phyloP scores from a whole-genome alignment of 2,797 vertebrate species.

The Scolopax bukidnonensis region DNA sequence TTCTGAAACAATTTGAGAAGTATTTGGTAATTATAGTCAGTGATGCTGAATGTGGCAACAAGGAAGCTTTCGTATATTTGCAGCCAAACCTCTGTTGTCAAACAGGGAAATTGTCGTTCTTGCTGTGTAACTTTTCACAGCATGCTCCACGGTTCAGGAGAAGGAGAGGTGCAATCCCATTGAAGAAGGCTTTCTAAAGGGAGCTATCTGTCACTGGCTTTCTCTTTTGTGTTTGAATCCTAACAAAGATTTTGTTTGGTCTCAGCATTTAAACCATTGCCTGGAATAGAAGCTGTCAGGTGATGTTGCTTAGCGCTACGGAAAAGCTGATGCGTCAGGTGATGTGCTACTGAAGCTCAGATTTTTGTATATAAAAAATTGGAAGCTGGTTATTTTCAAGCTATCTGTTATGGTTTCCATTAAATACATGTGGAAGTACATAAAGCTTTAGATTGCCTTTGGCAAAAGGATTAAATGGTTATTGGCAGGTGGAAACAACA shows the following conservation, averaged over 20 bases:
- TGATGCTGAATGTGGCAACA: not conserved
- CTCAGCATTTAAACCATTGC: not conserved
- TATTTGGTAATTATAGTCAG: not conserved
- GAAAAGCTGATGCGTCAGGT: not conserved
- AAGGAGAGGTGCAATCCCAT: not conserved
- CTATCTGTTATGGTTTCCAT: not conserved
- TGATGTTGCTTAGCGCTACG: not conserved
- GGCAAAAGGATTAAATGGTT: conserved; percentile 48
- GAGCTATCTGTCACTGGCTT: not conserved
- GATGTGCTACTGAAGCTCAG: not conserved
- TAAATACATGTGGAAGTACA: not conserved
- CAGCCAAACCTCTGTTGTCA: not conserved
- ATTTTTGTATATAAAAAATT: not conserved
- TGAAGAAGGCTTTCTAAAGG: not conserved
- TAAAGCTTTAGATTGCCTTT: conserved; percentile 25
- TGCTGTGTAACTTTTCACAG: not conserved
- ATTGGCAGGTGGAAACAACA: conserved; percentile 33
- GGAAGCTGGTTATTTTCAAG: conserved; percentile 13
- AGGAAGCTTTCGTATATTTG: not conserved
- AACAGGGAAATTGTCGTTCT: not conserved
- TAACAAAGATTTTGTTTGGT: not conserved
- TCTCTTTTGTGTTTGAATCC: not conserved
- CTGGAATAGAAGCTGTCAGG: not conserved
- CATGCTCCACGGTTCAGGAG: not conserved
- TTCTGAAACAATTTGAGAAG: not conserved